phyloP scores from a whole-genome alignment of 2,888 invertebrate species.

The Baccha elongata region DNA sequence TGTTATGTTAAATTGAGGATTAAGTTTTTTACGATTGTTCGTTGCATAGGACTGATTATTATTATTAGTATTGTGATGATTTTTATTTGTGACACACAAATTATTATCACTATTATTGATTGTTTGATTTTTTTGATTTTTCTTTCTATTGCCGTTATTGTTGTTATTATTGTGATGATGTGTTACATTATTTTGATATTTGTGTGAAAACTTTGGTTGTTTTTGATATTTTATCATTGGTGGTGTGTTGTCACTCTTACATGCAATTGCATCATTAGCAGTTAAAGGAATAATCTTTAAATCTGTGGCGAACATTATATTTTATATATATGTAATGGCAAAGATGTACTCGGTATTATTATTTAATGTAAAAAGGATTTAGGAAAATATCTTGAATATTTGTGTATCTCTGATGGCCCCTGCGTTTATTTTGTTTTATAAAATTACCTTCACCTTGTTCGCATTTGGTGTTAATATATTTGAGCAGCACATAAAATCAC shows the following conservation, averaged over 20 bases:
- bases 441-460: slow-evolving; percentile 59
- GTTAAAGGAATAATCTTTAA: slow-evolving; percentile 71
- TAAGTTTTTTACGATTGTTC: slow-evolving; percentile 57
- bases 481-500: neutral
- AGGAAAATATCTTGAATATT: neutral
- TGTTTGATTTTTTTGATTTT: slow-evolving; percentile 40
- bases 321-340: neutral
- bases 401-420: slow-evolving; percentile 2
- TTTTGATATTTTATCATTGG: slow-evolving; percentile 66
- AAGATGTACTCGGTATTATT: slow-evolving; percentile 8
- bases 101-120: slow-evolving; percentile 12
- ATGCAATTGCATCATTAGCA: slow-evolving; percentile 61
- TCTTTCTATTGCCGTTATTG: slow-evolving; percentile 55
- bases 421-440: neutral
- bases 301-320: slow-evolving; percentile 70
- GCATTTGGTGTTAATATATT: slow-evolving; percentile 47
- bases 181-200: slow-evolving; percentile 61
- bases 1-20: slow-evolving; percentile 71
- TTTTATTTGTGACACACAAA: slow-evolving; percentile 50
- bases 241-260: slow-evolving; percentile 59
- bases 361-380: neutral
- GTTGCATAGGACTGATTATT: slow-evolving; percentile 49
- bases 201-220: slow-evolving; percentile 47
- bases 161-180: slow-evolving; percentile 32
- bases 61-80: slow-evolving; percentile 41